These are phyloP conservation scores for Apamea anceps DNA, from an alignment of 2,888 invertebrate species.

Conservation along the genomic window DNA sequence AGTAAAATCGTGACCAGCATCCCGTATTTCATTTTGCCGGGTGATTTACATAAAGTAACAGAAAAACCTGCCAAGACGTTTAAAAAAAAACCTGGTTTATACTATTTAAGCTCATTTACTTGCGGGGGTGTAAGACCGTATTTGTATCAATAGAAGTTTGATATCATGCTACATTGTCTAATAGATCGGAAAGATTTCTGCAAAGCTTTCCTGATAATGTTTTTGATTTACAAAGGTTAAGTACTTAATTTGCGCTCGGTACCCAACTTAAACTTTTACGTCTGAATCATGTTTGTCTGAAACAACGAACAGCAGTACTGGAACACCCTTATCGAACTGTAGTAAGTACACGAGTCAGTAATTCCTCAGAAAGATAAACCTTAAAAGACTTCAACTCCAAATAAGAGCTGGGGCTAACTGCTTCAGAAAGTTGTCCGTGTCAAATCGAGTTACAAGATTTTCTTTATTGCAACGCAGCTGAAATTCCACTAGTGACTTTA, in stretches of 20 bases:
- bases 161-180: neutral
- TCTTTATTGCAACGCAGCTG: neutral
- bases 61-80: too few relatives aligned
- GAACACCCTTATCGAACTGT: neutral
- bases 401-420: neutral
- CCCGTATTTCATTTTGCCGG: neutral
- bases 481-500: neutral
- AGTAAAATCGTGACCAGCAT: neutral
- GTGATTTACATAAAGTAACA: neutral
- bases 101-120: neutral
- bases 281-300: neutral
- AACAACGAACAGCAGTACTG: neutral
- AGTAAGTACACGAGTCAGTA: neutral
- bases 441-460: neutral
- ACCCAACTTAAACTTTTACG: neutral
- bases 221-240: neutral
- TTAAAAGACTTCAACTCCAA: neutral
- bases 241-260: neutral
- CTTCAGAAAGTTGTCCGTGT: neutral
- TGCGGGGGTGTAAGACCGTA: neutral
- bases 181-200: neutral
- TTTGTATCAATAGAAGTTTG: neutral
- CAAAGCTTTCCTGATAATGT: neutral
- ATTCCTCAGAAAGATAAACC: neutral
- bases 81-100: neutral